Base-by-base conservation (phyloP, 2,113 vertebrate genomes). In the Charadrius vociferus region DNA sequence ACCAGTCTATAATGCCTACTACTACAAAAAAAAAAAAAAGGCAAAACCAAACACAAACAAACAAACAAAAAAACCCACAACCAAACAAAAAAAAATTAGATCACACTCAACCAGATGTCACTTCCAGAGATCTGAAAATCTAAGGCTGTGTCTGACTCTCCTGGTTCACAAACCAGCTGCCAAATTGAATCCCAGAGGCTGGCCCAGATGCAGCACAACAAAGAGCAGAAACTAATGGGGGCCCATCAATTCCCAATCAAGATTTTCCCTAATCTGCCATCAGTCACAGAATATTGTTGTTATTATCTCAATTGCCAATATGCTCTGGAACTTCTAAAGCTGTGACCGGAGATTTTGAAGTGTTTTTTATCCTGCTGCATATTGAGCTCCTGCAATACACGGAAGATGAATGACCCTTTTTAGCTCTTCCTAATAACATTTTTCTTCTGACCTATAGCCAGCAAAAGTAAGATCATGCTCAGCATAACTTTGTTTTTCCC, bases 101-200 rank as follows among this genome's bases (percentile, higher is more conserved):
- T 75, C 84, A 59, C 15, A 59, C 20, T 93, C 80, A 91, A 58
- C 17, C 70, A 90, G 55, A 88, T 87, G 78, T 92, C 52, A 73
- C 2, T 80, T 91, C n/a, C 62, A 94, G 82, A 86, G 14, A 91
- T 26, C 50, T 81, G 79, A 94, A 97, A 91, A 47, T 66, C 49
- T 68, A 67, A 88, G 56, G 13, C 43, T 93, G 62, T 63, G 58
- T 86, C 74, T 96, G 81, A 94, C 39, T 94, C 27, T 72, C 70
- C 27, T 34, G 73, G 55, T 59, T 93, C 94, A 97, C 78, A 95
- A 96, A 41, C 32, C 80, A 93, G 73, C 58, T 94, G 88, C 82
- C 94, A 96, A 92, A 89, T 62, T 22, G 9, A 78, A 81, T 85
- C 41, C 74, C 74, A 85, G 65, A 81, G 62, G 29, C 36, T 86